Conservation (phyloP, 1,140 invertebrate species). For the Campodea augens region DNA sequence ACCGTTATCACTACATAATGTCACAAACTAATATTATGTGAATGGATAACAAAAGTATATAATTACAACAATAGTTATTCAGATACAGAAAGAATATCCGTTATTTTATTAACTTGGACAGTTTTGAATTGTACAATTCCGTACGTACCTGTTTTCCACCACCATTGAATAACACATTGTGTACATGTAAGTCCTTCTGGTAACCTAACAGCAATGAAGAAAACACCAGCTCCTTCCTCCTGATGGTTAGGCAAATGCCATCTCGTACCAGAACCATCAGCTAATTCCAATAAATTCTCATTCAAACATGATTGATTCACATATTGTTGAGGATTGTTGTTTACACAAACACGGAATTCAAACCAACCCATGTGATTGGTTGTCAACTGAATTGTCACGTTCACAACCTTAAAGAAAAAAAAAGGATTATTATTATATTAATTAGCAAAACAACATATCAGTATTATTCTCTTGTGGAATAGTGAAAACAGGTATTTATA, state of each 20-base stretch:
- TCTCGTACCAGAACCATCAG: constrained; percentile 14
- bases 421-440: too few relatives aligned
- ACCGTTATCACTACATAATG: too few relatives aligned
- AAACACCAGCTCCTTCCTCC: constrained; percentile 9
- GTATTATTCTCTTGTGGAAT: too few relatives aligned
- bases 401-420: too few relatives aligned
- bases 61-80: too few relatives aligned
- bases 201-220: constrained; percentile 13
- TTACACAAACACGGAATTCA: constrained; percentile 15
- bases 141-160: constrained; percentile 21
- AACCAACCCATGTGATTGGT: constrained; percentile 17
- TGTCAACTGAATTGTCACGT: constrained; percentile 12
- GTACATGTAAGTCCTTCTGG: constrained; percentile 19
- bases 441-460: too few relatives aligned
- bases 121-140: too few relatives aligned
- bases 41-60: too few relatives aligned
- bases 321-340: constrained; percentile 5
- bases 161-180: constrained; percentile 26
- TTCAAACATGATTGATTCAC: constrained; percentile 25
- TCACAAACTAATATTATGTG: too few relatives aligned
- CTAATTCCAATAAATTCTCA: constrained; percentile 19
- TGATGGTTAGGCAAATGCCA: constrained; percentile 10
- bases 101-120: too few relatives aligned
- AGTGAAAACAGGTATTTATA: too few relatives aligned
- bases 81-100: too few relatives aligned